A percentile compares a stretch with the other conserved stretches of the same genome.
phyloP scores from a whole-genome alignment of 1,140 invertebrate species.

The Thaumatotibia leucotreta region DNA sequence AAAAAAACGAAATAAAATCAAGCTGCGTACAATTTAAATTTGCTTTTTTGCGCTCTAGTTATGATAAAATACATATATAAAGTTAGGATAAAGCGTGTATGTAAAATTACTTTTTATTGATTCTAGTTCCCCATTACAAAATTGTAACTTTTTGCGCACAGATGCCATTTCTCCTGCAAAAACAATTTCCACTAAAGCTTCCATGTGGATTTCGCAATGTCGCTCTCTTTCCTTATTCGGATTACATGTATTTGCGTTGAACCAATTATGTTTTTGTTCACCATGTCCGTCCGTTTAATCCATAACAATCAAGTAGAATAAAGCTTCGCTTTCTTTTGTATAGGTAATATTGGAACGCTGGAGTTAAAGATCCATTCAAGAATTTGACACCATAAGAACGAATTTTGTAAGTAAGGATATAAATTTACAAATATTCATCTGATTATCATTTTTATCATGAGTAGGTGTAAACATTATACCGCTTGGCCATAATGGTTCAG shows the following conservation, averaged over 20 bases:
- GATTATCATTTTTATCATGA: too few species aligned
- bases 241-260: not conserved
- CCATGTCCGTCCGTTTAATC: not conserved
- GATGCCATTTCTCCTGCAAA: not conserved
- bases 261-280: not conserved
- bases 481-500: too few species aligned
- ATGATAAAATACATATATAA: too few species aligned
- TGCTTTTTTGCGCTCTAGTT: too few species aligned
- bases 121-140: not conserved
- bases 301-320: not conserved
- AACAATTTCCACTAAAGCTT: not conserved
- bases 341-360: not conserved
- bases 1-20: too few species aligned
- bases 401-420: too few species aligned
- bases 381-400: not conserved
- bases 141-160: not conserved
- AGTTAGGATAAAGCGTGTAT: not conserved
- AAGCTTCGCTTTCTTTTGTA: not conserved
- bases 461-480: too few species aligned
- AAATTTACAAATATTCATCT: too few species aligned
- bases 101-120: not conserved
- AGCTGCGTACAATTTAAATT: too few species aligned
- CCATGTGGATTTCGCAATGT: not conserved
- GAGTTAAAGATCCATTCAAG: too few species aligned
- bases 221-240: not conserved